These are phyloP conservation scores for Dynastes maya DNA, from an alignment of 2,888 invertebrate species.

Conservation along the genomic window DNA sequence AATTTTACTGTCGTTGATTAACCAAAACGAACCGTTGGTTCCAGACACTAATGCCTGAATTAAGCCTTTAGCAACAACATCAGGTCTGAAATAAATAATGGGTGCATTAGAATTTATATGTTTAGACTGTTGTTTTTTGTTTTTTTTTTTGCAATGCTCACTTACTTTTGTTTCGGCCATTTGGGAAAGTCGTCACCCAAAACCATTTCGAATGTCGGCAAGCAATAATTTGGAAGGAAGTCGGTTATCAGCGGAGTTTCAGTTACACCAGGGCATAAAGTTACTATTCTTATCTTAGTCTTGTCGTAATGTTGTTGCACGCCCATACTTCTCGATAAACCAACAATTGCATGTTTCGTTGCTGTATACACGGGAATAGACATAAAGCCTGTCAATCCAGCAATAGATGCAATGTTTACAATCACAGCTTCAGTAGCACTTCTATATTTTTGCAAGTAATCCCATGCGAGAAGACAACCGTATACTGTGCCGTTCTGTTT, in stretches of 20 bases:
- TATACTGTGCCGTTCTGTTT: constrained; percentile 69
- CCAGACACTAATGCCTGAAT: constrained; percentile 67
- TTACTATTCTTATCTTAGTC: constrained; percentile 67
- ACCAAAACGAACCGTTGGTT: constrained; percentile 69
- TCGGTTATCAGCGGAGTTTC: constrained; percentile 64
- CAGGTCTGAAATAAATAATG: constrained; percentile 53
- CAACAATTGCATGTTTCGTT: constrained; percentile 67
- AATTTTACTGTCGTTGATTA: constrained; percentile 65
- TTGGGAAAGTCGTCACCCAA: constrained; percentile 13
- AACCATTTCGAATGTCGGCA: not conserved
- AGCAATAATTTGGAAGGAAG: not conserved
- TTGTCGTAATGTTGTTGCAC: constrained; percentile 63
- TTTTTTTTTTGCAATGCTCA: not conserved
- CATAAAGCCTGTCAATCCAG: constrained; percentile 65
- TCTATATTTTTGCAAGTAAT: constrained; percentile 69
- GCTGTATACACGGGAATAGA: constrained; percentile 66
- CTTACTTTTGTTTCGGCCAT: constrained; percentile 50
- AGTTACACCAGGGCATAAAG: constrained; percentile 68
- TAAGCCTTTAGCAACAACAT: constrained; percentile 69
- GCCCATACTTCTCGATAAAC: constrained; percentile 62
- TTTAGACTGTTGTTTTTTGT: no score
- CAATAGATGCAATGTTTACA: constrained; percentile 70
- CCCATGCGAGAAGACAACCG: constrained; percentile 68
- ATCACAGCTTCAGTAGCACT: constrained; percentile 71
- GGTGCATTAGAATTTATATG: no score